Evolutionary conservation across 2,113 vertebrate genomes (phyloP), one percentile per base, ranked within the genome.

Genomic region (Opisthocomus hoazin): DNA sequence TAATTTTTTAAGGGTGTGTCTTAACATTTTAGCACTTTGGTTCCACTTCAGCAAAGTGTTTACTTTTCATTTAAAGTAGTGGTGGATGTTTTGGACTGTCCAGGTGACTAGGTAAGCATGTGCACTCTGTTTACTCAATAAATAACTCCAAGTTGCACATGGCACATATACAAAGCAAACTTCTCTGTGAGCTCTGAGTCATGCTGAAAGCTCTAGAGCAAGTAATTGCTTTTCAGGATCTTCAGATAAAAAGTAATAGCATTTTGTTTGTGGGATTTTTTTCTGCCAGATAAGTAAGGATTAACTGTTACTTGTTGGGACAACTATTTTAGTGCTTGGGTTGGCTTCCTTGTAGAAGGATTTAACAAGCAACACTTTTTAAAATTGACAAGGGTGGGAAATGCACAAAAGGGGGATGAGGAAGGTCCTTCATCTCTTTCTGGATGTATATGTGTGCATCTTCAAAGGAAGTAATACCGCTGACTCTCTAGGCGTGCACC

Each of bases 401-500:
- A 50, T 39, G 6, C 54, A 37, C 15, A 30, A 36, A 39, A 77
- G 23, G 10, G 5, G 3, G 8, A 5, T 77, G 39, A 69, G n/a
- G 34, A 75, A 82, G 27, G 34, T 68, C 20, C 76, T 78, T 56
- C 29, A 10, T 81, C 39, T 81, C 36, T 71, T 90, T 78, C 58
- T 91, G 43, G 6, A 15, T 46, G 12, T 84, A 2, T 77, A 9
- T 68, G 41, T 81, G 30, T 86, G 15, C 22, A n/a, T 75, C 36
- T 79, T 94, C 61, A 89, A 79, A 75, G 51, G 32, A 90, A 5
- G 7, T 63, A 69, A 69, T 58, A 53, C 41, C 6, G 5, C 30
- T 89, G 18, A 6, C 61, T 84, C n/a, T 87, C 66, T 87, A 99
- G 99, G 99, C 99, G 12, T 99, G 99, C 95, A 99, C 99, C 0